Percentiles rank a stretch among this genome's conserved stretches.
Conservation (phyloP, 2,797 vertebrate species). For the Neomorphus geoffroyi region DNA sequence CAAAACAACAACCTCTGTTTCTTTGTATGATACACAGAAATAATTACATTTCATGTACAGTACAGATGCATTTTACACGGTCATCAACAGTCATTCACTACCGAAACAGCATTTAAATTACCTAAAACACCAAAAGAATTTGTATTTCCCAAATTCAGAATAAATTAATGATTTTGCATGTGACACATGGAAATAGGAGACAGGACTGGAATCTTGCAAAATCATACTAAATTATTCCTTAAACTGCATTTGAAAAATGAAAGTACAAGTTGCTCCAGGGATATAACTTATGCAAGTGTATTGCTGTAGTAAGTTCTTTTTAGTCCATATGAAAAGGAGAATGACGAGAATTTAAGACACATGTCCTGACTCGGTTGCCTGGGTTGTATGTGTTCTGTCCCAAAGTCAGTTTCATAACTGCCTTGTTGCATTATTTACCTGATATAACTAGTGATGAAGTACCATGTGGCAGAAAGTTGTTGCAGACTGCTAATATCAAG, state of each 20-base stretch:
- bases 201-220: slow-evolving; percentile 58
- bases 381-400: background rate
- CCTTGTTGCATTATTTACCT: slow-evolving; percentile 50
- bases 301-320: slow-evolving; percentile 56
- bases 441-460: slow-evolving; percentile 49
- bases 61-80: slow-evolving; percentile 89
- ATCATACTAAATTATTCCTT: slow-evolving; percentile 60
- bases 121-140: slow-evolving; percentile 78
- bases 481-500: slow-evolving; percentile 36
- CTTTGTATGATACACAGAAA: slow-evolving; percentile 86
- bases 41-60: slow-evolving; percentile 88
- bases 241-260: slow-evolving; percentile 54
- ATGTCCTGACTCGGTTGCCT: background rate
- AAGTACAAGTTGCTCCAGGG: slow-evolving; percentile 59
- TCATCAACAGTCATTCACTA: slow-evolving; percentile 85
- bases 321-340: slow-evolving; percentile 35
- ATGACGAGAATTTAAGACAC: slow-evolving; percentile 5
- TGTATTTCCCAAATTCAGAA: slow-evolving; percentile 79
- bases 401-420: slow-evolving; percentile 33
- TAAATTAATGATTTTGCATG: slow-evolving; percentile 73
- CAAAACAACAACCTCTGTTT: slow-evolving; percentile 80
- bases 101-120: slow-evolving; percentile 80
- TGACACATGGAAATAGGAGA: slow-evolving; percentile 64
- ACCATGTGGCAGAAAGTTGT: slow-evolving; percentile 47
- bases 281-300: slow-evolving; percentile 55